These are phyloP conservation scores for honey bee (Apis mellifera) DNA, from an alignment of 1,140 invertebrate species.

Conservation along the genomic window DNA sequence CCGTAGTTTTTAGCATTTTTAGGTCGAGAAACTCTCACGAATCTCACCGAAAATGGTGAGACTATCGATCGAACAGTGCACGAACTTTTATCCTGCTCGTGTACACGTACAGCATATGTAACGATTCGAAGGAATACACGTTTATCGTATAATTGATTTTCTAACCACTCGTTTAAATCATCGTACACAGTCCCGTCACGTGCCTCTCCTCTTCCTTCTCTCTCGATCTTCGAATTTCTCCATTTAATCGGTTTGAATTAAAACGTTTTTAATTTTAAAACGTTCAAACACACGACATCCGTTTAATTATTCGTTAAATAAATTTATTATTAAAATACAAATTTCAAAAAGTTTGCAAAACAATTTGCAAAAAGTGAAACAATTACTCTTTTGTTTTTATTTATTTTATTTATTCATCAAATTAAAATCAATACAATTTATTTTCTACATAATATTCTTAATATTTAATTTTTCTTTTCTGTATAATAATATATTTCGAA, in stretches of 20 bases:
- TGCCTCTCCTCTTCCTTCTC: neutral
- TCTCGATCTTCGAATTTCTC: neutral
- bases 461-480: too few relatives aligned
- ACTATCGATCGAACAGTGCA: conserved; percentile 8
- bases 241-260: neutral
- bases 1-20: neutral
- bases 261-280: neutral
- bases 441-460: too few relatives aligned
- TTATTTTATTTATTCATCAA: too few relatives aligned
- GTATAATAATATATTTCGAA: too few relatives aligned
- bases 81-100: conserved; percentile 18
- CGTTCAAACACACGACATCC: too few relatives aligned
- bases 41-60: neutral
- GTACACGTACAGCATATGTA: conserved; percentile 11
- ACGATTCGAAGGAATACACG: neutral
- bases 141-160: conserved; percentile 19
- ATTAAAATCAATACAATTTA: too few relatives aligned
- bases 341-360: too few relatives aligned
- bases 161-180: neutral
- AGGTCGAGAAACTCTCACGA: conserved; percentile 13
- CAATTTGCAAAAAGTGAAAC: too few relatives aligned
- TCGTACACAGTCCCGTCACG: neutral
- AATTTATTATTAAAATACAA: too few relatives aligned
- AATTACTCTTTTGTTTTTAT: too few relatives aligned
- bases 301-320: too few relatives aligned